phyloP scores from a whole-genome alignment of 2,797 vertebrate species.

The Graptemys geographica region DNA sequence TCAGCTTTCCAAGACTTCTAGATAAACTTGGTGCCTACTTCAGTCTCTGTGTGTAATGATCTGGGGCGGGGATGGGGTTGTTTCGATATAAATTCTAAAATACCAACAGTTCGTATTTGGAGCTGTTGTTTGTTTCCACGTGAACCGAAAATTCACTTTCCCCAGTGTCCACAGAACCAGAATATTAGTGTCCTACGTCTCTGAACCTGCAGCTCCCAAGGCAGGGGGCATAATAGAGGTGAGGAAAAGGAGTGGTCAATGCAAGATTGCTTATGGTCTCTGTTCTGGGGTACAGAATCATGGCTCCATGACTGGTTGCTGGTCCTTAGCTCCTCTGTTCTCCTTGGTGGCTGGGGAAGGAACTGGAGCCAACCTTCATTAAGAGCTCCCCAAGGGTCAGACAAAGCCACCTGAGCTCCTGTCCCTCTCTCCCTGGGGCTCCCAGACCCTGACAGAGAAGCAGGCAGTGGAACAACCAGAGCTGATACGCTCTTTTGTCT shows the following conservation, averaged over 20 bases:
- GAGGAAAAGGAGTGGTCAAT: not conserved
- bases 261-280: accelerated
- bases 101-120: not conserved
- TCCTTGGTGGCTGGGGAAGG: not conserved
- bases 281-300: not conserved
- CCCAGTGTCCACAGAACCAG: not conserved
- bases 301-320: not conserved
- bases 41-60: accelerated
- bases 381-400: not conserved
- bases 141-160: not conserved
- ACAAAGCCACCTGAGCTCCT: not conserved
- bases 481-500: not conserved
- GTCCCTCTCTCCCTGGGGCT: not conserved
- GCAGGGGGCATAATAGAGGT: not conserved
- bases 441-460: not conserved
- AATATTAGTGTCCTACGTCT: not conserved
- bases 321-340: not conserved
- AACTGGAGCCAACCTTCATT: too few species aligned
- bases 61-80: not conserved
- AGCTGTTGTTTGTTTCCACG: not conserved
- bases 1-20: not conserved
- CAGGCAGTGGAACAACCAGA: not conserved
- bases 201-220: not conserved
- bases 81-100: not conserved
- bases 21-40: not conserved